Percentiles rank a stretch among this genome's conserved stretches.
These are phyloP conservation scores for Pelagia noctiluca DNA, from an alignment of 30 jellyfish, hydroid and myxozoan genomes.

Conservation along the genomic window DNA sequence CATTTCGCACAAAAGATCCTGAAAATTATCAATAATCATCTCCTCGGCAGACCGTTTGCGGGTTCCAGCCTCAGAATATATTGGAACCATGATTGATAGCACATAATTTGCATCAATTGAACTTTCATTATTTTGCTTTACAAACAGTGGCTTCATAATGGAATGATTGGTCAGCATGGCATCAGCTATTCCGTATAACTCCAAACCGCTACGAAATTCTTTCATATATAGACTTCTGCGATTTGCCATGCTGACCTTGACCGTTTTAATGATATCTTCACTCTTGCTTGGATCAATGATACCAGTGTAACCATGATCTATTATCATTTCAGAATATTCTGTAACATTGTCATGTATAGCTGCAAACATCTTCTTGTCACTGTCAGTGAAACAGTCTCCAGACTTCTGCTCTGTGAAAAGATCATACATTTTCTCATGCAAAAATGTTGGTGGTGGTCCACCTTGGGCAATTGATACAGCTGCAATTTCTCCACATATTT, in stretches of 20 bases:
- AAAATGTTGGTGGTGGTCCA: slow-evolving; percentile 13
- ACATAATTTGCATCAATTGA: neutral
- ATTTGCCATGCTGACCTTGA: neutral
- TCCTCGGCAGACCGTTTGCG: neutral
- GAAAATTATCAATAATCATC: neutral
- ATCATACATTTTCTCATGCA: slow-evolving; percentile 1
- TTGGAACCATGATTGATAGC: neutral
- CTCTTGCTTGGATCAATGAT: neutral
- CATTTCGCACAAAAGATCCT: neutral
- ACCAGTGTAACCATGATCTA: slow-evolving; percentile 37
- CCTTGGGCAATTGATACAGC: slow-evolving; percentile 29
- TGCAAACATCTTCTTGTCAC: neutral
- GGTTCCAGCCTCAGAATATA: neutral
- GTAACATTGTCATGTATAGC: neutral
- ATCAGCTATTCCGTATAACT: neutral
- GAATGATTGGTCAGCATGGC: neutral
- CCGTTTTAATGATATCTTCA: neutral
- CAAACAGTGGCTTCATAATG: neutral
- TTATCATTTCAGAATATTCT: neutral
- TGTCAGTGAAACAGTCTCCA: neutral
- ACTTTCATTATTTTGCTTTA: neutral
- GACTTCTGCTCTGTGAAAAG: too few species aligned
- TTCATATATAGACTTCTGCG: neutral
- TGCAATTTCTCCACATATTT: slow-evolving; percentile 12
- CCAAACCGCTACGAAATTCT: slow-evolving; percentile 1